Evolutionary conservation across 1,140 invertebrate species (phyloP).

Genomic region (Bombus waltoni): DNA sequence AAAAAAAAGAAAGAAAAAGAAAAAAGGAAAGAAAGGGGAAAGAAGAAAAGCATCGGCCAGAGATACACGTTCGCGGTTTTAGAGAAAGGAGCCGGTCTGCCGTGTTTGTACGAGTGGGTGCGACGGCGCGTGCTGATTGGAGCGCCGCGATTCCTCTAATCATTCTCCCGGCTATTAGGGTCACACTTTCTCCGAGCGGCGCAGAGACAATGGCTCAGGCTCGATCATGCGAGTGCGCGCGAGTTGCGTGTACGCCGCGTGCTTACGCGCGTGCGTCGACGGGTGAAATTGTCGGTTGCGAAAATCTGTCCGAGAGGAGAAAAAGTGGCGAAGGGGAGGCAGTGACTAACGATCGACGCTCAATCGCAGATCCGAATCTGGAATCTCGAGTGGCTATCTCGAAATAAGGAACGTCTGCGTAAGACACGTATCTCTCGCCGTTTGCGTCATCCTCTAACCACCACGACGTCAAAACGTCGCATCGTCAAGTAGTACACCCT

Average conservation of each 20-base stretch:
- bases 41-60: no score
- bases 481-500: neutral
- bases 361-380: conserved; percentile 53
- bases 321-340: neutral
- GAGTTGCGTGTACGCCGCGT: conserved; percentile 51
- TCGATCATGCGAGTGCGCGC: conserved; percentile 61
- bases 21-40: neutral
- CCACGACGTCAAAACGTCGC: neutral
- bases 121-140: conserved; percentile 58
- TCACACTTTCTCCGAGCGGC: conserved; percentile 64
- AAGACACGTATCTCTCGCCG: conserved; percentile 40
- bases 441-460: conserved; percentile 25
- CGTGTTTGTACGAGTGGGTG: conserved; percentile 41
- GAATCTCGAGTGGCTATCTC: conserved; percentile 41
- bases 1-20: neutral
- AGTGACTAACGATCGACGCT: conserved; percentile 40
- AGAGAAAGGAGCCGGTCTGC: conserved; percentile 43
- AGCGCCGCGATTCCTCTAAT: conserved; percentile 66
- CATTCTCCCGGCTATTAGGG: conserved; percentile 68
- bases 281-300: conserved; percentile 64
- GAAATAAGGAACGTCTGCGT: conserved; percentile 19
- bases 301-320: conserved; percentile 49
- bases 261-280: conserved; percentile 54
- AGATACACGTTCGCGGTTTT: conserved; percentile 22
- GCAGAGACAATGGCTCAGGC: conserved; percentile 59